Evolutionary conservation across 2,797 vertebrate genomes (phyloP), one percentile per base, ranked within the genome.

Genomic region (Onychomys leucogaster): DNA sequence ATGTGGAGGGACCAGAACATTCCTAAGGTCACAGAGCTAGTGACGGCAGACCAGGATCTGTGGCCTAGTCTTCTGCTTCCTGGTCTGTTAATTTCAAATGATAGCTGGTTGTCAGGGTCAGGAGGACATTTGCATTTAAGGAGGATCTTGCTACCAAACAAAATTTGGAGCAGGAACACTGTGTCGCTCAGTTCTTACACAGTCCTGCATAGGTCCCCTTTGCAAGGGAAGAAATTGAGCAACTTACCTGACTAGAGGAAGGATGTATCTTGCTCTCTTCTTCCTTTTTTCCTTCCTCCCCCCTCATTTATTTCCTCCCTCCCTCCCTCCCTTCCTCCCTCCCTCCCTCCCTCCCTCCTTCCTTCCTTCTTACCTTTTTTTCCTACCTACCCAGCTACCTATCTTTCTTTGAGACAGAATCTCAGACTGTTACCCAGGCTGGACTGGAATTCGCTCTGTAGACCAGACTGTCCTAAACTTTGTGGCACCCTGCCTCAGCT

Each of bases 1-100:
- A 41, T 2, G 0, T 46, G 76, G 14, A 65, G 55, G 27, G 27
- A 25, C 25, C 37, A 19, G 57, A 49, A 90, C 69, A 75, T 96
- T 46, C 57, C 43, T 91, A 37, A 95, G 43, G 59, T 90, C 59
- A 75, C 73, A 77, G 55, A 77, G 76, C 57, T 69, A 29, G 55
- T 80, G 57, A 55, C 81, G 65, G 76, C 67, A 71, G 92, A 91
- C 23, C 67, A 82, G 52, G 43, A 43, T 43, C 11, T 6, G 57
- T 78, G 52, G 7, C 25, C 34, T 16, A 34, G 32, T 63, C 65
- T 94, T 81, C 41, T 61, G 37, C 17, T 94, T 87, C 81, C 29
- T 55, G 52, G 61, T 55, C 32, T 80, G 37, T 85, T 75, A 69
- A 59, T 94, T 95, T 94, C 43, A 87, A 89, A 65, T 65, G 67